Conservation (phyloP, 2,888 invertebrate genomes). For the Chaetogeoica ovagalla region DNA sequence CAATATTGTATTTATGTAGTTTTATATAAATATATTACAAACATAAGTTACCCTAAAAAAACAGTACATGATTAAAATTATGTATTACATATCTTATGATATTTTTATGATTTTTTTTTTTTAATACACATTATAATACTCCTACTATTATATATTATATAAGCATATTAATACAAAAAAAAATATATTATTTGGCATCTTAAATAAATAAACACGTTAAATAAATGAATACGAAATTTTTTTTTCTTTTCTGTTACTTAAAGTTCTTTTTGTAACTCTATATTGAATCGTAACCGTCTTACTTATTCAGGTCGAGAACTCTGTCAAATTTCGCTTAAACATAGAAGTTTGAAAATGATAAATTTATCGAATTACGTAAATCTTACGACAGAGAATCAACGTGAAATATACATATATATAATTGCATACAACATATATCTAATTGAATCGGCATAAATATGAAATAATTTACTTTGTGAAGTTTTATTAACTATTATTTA, state of each 20-base stretch:
- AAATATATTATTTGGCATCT: background rate
- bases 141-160: background rate
- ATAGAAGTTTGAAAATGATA: background rate
- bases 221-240: background rate
- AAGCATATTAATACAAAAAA: background rate
- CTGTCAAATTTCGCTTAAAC: background rate
- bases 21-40: background rate
- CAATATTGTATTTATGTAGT: constrained; percentile 24
- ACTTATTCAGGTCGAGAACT: background rate
- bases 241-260: background rate
- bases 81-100: background rate
- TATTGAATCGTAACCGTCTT: background rate
- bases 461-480: background rate
- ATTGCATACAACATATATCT: no score
- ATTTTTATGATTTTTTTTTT: background rate
- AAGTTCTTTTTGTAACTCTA: background rate
- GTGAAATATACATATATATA: background rate
- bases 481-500: background rate
- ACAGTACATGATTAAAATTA: background rate
- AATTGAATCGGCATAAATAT: background rate
- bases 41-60: background rate
- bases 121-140: background rate
- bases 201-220: background rate
- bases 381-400: background rate
- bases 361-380: background rate